These are phyloP conservation scores for Trogon melanurus DNA, from an alignment of 2,113 vertebrate genomes.

Conservation along the genomic window DNA sequence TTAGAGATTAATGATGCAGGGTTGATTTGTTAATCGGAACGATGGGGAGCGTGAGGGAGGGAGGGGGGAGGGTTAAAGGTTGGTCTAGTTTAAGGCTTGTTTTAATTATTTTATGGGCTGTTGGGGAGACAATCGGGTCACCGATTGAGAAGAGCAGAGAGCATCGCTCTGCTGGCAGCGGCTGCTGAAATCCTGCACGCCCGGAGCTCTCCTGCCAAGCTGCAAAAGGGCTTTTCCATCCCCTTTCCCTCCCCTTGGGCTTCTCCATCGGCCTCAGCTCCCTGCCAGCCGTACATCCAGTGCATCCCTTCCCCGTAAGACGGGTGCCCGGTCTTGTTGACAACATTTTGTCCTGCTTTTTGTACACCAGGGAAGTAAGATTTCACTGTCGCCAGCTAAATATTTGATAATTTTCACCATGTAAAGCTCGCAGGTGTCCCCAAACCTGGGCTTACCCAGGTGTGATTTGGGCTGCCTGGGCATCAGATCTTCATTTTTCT, in stretches of 20 bases:
- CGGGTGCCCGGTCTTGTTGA: neutral
- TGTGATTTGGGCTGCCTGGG: neutral
- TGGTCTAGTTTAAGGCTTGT: neutral
- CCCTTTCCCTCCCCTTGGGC: neutral
- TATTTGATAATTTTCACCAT: neutral
- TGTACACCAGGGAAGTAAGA: neutral
- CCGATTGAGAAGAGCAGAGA: neutral
- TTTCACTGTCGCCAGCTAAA: neutral
- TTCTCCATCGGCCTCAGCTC: neutral
- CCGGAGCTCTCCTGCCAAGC: neutral
- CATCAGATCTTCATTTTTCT: neutral
- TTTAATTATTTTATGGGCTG: constrained; percentile 20
- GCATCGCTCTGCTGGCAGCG: neutral
- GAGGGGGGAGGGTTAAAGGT: neutral
- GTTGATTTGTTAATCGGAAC: constrained; percentile 48
- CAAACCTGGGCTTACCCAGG: neutral
- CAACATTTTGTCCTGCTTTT: neutral
- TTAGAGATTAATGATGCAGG: constrained; percentile 71
- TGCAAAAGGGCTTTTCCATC: neutral
- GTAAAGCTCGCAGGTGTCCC: neutral
- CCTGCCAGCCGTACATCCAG: neutral
- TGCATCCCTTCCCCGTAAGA: fast-evolving
- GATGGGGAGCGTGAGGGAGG: neutral
- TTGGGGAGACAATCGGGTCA: neutral
- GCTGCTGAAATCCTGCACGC: neutral